A percentile compares a stretch with the other conserved stretches of the same genome.
phyloP scores from a whole-genome alignment of 2,113 vertebrate genomes.

The Benitochromis conjunctus region DNA sequence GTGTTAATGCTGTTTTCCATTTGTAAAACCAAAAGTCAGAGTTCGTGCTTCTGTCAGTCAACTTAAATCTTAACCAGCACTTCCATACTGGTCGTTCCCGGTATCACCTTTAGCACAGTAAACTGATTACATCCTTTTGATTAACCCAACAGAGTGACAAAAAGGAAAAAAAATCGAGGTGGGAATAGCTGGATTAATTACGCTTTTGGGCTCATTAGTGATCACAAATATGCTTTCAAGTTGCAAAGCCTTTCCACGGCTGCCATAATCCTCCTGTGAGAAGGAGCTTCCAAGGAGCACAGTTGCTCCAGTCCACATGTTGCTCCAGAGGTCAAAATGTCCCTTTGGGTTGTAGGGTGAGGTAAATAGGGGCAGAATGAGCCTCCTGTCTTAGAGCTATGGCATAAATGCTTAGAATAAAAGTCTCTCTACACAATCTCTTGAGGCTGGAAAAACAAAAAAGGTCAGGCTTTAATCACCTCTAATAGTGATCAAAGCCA shows the following conservation, averaged over 20 bases:
- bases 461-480: conserved; percentile 15
- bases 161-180: background rate
- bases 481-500: background rate
- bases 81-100: background rate
- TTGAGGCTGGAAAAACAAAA: conserved; percentile 15
- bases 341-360: conserved; percentile 42
- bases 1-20: background rate
- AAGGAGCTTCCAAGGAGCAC: conserved; percentile 32
- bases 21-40: background rate
- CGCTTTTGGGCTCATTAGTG: conserved; percentile 52
- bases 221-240: conserved; percentile 68
- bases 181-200: conserved; percentile 41
- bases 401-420: conserved; percentile 51
- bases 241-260: conserved; percentile 49
- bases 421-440: conserved; percentile 28
- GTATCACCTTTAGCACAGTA: background rate
- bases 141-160: background rate
- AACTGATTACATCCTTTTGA: background rate
- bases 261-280: conserved; percentile 62
- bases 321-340: conserved; percentile 65
- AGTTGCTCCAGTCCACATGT: no score
- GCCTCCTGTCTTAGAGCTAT: conserved; percentile 45
- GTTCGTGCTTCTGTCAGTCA: background rate
- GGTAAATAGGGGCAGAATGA: conserved; percentile 57
- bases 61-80: background rate